phyloP scores from a whole-genome alignment of 2,888 invertebrate genomes.

The Ceriagrion tenellum region DNA sequence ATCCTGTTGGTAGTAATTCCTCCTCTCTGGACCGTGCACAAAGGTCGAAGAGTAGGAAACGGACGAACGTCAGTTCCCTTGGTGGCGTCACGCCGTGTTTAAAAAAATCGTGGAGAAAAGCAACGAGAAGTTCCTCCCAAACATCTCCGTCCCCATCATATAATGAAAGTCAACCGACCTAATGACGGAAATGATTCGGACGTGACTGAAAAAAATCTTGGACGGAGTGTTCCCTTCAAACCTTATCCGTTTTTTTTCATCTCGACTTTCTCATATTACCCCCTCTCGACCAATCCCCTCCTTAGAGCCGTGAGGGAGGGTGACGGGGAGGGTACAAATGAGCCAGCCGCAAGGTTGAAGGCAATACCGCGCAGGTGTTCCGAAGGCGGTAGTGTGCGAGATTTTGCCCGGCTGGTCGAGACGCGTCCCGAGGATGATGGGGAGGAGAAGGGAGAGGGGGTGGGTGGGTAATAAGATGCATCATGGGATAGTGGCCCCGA shows the following conservation, averaged over 20 bases:
- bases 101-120: no score
- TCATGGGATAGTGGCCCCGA: neutral
- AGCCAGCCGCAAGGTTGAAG: neutral
- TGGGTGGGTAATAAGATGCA: conserved; percentile 39
- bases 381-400: neutral
- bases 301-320: neutral
- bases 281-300: neutral
- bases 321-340: neutral
- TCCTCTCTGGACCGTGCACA: no score
- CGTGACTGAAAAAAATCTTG: neutral
- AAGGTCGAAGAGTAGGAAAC: no score
- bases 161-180: no score
- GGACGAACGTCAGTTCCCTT: no score
- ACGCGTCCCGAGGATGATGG: neutral
- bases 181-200: no score
- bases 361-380: neutral
- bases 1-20: no score
- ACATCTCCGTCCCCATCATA: no score
- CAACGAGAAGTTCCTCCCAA: no score
- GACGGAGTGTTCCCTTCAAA: neutral
- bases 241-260: neutral
- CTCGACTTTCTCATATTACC: neutral
- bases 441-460: neutral
- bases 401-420: neutral
- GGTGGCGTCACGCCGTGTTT: no score